Percentiles rank a stretch among this genome's conserved stretches.
phyloP scores from a whole-genome alignment of 2,888 invertebrate genomes.

The Hesperia comma region DNA sequence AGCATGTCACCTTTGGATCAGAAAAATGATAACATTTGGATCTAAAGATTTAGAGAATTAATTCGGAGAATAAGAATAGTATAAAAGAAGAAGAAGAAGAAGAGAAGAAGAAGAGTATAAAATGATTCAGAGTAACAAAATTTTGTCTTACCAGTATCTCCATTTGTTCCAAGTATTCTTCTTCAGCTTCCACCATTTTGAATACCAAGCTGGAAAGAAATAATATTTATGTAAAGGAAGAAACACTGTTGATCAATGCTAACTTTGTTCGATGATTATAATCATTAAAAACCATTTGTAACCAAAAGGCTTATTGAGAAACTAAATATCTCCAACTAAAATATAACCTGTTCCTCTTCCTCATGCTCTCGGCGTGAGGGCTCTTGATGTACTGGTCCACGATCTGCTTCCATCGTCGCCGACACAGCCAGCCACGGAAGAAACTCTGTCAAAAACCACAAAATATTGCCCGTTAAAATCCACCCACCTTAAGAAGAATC shows the following conservation, averaged over 20 bases:
- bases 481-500: no score
- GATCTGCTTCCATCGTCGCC: conserved; percentile 96
- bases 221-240: neutral
- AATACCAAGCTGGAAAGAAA: conserved; percentile 87
- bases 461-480: no score
- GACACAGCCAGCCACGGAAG: conserved; percentile 96
- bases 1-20: conserved; percentile 87
- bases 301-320: no score
- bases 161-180: conserved; percentile 96
- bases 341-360: conserved; percentile 92
- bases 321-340: neutral
- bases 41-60: no score
- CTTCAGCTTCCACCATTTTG: conserved; percentile 96
- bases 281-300: no score
- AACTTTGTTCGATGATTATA: no score
- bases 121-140: neutral
- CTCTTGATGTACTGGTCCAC: conserved; percentile 97
- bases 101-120: no score
- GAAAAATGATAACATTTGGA: neutral
- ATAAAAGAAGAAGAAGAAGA: no score
- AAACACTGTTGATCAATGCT: no score
- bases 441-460: conserved; percentile 87
- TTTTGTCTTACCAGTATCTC: conserved; percentile 83
- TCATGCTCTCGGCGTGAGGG: conserved; percentile 96
- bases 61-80: no score